A percentile compares a stretch with the other conserved stretches of the same genome.
Conservation (phyloP, 2,113 vertebrate species). For the Cardinalis cardinalis region DNA sequence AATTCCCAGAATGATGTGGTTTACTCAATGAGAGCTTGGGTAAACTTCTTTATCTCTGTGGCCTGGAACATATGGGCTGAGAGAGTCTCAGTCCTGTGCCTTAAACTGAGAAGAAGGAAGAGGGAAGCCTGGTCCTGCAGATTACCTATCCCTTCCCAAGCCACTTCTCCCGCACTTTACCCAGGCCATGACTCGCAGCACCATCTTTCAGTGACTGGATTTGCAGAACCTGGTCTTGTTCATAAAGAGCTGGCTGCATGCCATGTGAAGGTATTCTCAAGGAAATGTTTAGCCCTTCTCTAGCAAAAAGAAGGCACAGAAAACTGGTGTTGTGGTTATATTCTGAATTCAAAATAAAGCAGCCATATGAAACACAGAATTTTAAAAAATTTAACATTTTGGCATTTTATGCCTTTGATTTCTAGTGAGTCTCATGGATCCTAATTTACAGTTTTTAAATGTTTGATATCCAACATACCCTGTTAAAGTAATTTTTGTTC, state of each 20-base stretch:
- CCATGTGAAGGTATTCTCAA: neutral
- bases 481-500: neutral
- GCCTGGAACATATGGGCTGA: neutral
- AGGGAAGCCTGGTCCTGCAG: neutral
- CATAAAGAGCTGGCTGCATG: neutral
- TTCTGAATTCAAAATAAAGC: neutral
- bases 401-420: neutral
- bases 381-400: neutral
- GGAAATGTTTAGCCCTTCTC: neutral
- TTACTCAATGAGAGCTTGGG: neutral
- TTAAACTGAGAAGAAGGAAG: neutral
- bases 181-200: neutral
- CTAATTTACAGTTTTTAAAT: neutral
- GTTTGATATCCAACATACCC: accelerated
- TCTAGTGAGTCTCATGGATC: neutral
- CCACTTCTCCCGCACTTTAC: neutral
- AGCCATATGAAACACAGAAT: neutral
- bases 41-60: conserved; percentile 6
- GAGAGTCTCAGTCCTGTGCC: neutral
- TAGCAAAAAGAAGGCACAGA: neutral
- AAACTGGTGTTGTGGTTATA: neutral
- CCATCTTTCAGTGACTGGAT: neutral
- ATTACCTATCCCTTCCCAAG: neutral
- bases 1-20: neutral
- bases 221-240: neutral